Conservation (phyloP, 2,113 vertebrate genomes). For the Eudyptes chrysolophus region DNA sequence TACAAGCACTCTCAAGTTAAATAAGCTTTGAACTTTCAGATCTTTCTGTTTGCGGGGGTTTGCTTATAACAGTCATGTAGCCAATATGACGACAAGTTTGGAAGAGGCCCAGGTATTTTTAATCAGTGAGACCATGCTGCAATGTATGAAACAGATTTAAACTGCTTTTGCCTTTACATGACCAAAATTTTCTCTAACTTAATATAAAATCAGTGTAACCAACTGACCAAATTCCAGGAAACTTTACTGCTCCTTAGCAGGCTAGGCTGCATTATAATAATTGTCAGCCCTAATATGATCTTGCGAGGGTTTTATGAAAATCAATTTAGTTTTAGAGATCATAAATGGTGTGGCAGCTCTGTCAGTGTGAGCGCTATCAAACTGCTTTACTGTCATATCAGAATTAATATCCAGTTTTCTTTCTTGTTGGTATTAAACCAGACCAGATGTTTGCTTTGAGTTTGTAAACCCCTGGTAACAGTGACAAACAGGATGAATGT, state of each 20-base stretch:
- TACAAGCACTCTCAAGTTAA: slow-evolving; percentile 71
- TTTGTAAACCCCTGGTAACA: slow-evolving; percentile 31
- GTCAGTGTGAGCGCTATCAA: background rate
- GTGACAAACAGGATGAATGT: slow-evolving; percentile 41
- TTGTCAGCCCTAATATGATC: slow-evolving; percentile 26
- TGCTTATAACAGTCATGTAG: slow-evolving; percentile 63
- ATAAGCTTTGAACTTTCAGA: slow-evolving; percentile 77
- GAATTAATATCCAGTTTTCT: slow-evolving; percentile 39
- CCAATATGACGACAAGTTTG: slow-evolving; percentile 71
- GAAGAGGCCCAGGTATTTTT: slow-evolving; percentile 72
- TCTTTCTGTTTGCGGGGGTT: slow-evolving; percentile 60
- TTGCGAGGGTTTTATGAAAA: background rate
- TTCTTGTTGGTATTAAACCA: slow-evolving; percentile 24
- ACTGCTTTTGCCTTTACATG: slow-evolving; percentile 37
- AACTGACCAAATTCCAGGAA: slow-evolving; percentile 38
- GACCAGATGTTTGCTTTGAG: slow-evolving; percentile 42
- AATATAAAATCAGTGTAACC: slow-evolving; percentile 52
- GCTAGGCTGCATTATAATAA: slow-evolving; percentile 6
- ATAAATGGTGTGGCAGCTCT: background rate
- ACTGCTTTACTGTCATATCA: slow-evolving; percentile 32
- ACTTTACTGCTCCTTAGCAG: slow-evolving; percentile 29
- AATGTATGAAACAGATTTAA: slow-evolving; percentile 65
- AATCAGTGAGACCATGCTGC: slow-evolving; percentile 63
- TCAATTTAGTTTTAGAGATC: slow-evolving; percentile 37
- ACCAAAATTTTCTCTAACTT: slow-evolving; percentile 48